Base-by-base conservation (phyloP, 2,888 invertebrate genomes). In the Erebia palarica region DNA sequence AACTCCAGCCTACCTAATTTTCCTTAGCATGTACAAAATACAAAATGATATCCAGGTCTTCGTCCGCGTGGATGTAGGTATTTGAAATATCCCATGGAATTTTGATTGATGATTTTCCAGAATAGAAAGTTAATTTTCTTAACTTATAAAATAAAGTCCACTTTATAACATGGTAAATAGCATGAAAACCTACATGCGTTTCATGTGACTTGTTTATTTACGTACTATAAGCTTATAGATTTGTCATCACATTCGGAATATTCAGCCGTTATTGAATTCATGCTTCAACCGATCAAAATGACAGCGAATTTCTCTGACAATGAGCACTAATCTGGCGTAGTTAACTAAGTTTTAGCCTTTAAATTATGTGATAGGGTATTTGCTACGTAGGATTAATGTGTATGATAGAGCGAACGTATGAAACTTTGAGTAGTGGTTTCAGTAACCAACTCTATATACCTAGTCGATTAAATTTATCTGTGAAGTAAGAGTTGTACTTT, bases 161-260 rank as follows among this genome's bases (percentile, higher is more conserved):
- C 51, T 51, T n/a, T 47, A 13, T 49, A 8, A 8, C 1, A 51
- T 1, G 4, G 16, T 7, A 16, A 16, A 51, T 13, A 49, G 13
- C 11, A 4, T 14, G 11, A 16, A 27, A 27, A 3, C 2, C 2
- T 27, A 16, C 16, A 16, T 59, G n/a, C 21, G 14, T 67, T 49
- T 27, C n/a, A 55, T 47, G 60, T 70, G 72, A 72, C 74, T 70
- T 70, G 53, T 65, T 73, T 73, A 65, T 65, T 73, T 73, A 65
- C 64, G 65, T 66, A 68, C 68, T 64, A 59, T 27, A 57, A 68
- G 65, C 44, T 49, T 72, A 73, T 74, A 67, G 70, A 73, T 73
- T 71, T 70, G 69, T 65, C 63, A 67, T 71, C 69, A 68, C 53
- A 65, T 65, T 16, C 47, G 67, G 70, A 70, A 72, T 66, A 73